Evolutionary conservation across 2,797 vertebrate species (phyloP).

Genomic region (Botia almorhae): DNA sequence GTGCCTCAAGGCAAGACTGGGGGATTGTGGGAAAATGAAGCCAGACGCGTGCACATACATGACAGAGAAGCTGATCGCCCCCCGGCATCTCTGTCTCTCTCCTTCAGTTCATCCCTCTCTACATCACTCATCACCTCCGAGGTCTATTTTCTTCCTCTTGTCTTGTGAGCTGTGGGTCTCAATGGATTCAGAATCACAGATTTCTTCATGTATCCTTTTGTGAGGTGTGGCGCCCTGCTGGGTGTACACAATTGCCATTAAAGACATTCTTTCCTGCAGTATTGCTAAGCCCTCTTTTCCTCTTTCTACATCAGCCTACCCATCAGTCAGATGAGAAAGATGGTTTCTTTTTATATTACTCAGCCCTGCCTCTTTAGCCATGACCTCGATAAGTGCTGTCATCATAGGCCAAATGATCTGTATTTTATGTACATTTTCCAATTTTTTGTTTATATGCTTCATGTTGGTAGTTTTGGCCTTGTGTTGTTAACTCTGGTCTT

Average conservation of each 20-base stretch:
- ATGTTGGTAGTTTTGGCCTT: slow-evolving; percentile 41
- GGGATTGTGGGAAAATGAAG: slow-evolving; percentile 74
- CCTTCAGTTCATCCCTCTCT: slow-evolving; percentile 13
- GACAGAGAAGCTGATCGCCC: slow-evolving; percentile 59
- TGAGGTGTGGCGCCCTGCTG: slow-evolving; percentile 24
- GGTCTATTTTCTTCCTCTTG: neutral
- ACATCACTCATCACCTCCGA: slow-evolving; percentile 24
- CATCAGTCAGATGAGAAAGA: slow-evolving; percentile 26
- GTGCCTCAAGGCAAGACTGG: slow-evolving; percentile 67
- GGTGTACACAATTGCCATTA: slow-evolving; percentile 46
- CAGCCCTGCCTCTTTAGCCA: neutral
- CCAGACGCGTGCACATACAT: slow-evolving; percentile 72
- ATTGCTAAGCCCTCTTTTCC: slow-evolving; percentile 1
- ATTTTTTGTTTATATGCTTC: slow-evolving; percentile 14
- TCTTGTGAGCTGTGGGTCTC: slow-evolving; percentile 15
- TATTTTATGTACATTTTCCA: slow-evolving; percentile 13
- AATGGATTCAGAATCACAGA: slow-evolving; percentile 48
- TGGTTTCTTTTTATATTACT: slow-evolving; percentile 42
- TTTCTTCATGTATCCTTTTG: slow-evolving; percentile 39
- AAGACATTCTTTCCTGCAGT: slow-evolving; percentile 44
- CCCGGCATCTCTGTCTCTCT: slow-evolving; percentile 25
- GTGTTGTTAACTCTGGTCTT: slow-evolving; percentile 30
- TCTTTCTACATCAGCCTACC: slow-evolving; percentile 12
- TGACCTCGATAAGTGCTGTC: slow-evolving; percentile 51
- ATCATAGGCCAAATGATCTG: slow-evolving; percentile 17